A percentile compares a stretch with the other conserved stretches of the same genome.
These are phyloP conservation scores for Linnaemya tessellans DNA, from an alignment of 2,888 invertebrate genomes.

Conservation along the genomic window DNA sequence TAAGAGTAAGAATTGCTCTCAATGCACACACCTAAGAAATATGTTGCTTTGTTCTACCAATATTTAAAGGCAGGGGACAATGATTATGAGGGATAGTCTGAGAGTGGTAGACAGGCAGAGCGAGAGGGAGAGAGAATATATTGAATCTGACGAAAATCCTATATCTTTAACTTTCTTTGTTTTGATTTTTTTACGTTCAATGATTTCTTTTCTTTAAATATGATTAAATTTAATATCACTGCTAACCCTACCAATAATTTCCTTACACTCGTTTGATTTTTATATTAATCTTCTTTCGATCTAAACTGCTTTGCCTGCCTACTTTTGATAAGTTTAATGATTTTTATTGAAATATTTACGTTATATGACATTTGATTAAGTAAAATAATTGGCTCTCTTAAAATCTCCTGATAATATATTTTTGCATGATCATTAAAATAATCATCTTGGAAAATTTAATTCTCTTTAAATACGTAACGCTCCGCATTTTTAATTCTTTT, in stretches of 20 bases:
- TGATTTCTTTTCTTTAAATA: slow-evolving; percentile 41
- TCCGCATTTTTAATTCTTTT: too few species aligned
- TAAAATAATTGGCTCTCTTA: too few species aligned
- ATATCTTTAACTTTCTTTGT: slow-evolving; percentile 10
- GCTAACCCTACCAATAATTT: slow-evolving; percentile 6
- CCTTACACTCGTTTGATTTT: slow-evolving; percentile 9
- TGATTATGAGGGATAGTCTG: slow-evolving; percentile 17
- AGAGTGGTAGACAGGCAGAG: slow-evolving; percentile 13
- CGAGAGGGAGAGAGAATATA: not conserved
- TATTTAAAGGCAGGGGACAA: slow-evolving; percentile 8
- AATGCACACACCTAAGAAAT: slow-evolving; percentile 18
- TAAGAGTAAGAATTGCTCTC: slow-evolving; percentile 89
- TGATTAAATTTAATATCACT: slow-evolving; percentile 2
- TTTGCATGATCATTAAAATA: not conserved
- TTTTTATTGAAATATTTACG: slow-evolving; percentile 21
- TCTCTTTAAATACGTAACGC: too few species aligned
- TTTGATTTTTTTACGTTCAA: slow-evolving; percentile 22
- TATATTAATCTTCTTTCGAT: slow-evolving; percentile 17
- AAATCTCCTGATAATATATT: not conserved
- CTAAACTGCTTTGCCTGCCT: slow-evolving; percentile 19
- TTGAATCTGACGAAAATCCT: not conserved
- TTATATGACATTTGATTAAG: too few species aligned
- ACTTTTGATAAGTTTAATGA: not conserved
- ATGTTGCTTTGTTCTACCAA: slow-evolving; percentile 20
- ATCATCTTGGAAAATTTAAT: too few species aligned